A percentile compares a stretch with the other conserved stretches of the same genome.
These are phyloP conservation scores for Orchesella flavescens DNA, from an alignment of 2,888 invertebrate genomes.

Conservation along the genomic window DNA sequence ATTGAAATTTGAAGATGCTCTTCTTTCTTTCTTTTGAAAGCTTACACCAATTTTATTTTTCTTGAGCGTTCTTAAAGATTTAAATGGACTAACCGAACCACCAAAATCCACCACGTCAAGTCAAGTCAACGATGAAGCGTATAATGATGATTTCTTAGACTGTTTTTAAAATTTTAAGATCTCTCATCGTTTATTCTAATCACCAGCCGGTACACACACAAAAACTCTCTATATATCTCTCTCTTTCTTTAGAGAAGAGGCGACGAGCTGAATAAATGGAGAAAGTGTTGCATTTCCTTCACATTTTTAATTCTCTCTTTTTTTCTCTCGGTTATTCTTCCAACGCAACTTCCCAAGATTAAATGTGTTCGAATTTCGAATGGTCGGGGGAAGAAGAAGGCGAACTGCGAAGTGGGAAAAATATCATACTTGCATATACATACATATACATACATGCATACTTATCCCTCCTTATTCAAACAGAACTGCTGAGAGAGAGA, in stretches of 20 bases:
- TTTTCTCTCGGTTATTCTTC: not conserved
- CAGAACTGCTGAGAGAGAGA: not conserved
- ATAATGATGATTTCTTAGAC: not conserved
- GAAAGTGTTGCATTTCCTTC: not conserved
- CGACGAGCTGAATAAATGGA: not conserved
- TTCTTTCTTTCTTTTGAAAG: not conserved
- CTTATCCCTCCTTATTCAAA: too few species aligned
- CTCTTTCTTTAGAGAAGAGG: too few species aligned
- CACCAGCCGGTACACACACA: constrained; percentile 23
- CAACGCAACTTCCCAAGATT: not conserved
- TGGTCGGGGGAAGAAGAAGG: not conserved
- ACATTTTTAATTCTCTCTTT: not conserved
- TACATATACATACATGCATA: too few species aligned
- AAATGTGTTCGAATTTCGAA: too few species aligned
- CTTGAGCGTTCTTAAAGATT: too few species aligned
- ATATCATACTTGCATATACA: constrained; percentile 5
- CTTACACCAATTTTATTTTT: too few species aligned
- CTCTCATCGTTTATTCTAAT: constrained; percentile 25
- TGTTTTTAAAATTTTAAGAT: not conserved
- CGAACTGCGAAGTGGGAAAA: not conserved
- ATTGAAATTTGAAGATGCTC: not conserved
- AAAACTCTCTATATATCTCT: too few species aligned
- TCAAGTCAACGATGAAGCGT: not conserved
- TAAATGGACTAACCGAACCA: too few species aligned
- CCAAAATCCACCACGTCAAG: too few species aligned